A percentile compares a stretch with the other conserved stretches of the same genome.
Evolutionary conservation across 2,113 vertebrate species (phyloP).

Genomic region (Psettodes erumei): DNA sequence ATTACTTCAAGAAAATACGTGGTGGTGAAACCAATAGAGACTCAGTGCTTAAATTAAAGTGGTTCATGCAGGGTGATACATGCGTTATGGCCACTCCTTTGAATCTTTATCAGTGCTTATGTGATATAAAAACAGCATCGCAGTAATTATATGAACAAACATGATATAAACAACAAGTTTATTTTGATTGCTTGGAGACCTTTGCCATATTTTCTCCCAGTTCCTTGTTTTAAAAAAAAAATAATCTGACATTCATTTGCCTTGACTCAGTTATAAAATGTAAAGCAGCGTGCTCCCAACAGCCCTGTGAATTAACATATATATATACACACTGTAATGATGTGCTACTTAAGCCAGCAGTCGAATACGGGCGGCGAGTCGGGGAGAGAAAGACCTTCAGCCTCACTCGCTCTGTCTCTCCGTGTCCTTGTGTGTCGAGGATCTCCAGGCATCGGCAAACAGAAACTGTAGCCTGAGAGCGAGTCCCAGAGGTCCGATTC

Average conservation of each 20-base stretch:
- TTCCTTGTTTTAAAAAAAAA: neutral
- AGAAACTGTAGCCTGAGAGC: slow-evolving; percentile 29
- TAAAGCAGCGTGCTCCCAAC: neutral
- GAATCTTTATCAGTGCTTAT: neutral
- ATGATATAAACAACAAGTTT: neutral
- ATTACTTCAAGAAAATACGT: no score
- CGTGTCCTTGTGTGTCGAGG: slow-evolving; percentile 50
- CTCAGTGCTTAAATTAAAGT: neutral
- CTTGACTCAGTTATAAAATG: slow-evolving; percentile 1
- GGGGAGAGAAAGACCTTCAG: slow-evolving; percentile 45
- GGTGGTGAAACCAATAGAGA: no score
- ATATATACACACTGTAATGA: slow-evolving; percentile 26
- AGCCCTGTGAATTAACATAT: slow-evolving; percentile 7
- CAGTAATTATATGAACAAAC: neutral
- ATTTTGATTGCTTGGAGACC: neutral
- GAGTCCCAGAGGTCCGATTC: slow-evolving; percentile 1
- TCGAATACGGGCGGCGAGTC: slow-evolving; percentile 26
- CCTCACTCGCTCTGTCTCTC: neutral
- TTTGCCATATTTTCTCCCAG: neutral
- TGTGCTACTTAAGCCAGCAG: neutral
- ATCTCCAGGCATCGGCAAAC: slow-evolving; percentile 28
- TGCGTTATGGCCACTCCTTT: neutral
- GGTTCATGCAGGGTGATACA: neutral
- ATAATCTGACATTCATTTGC: neutral
- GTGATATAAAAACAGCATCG: neutral